Percentiles rank a stretch among this genome's conserved stretches.
These are phyloP conservation scores for Neosilurus hyrtlii DNA, from an alignment of 2,797 vertebrate species.

Conservation along the genomic window DNA sequence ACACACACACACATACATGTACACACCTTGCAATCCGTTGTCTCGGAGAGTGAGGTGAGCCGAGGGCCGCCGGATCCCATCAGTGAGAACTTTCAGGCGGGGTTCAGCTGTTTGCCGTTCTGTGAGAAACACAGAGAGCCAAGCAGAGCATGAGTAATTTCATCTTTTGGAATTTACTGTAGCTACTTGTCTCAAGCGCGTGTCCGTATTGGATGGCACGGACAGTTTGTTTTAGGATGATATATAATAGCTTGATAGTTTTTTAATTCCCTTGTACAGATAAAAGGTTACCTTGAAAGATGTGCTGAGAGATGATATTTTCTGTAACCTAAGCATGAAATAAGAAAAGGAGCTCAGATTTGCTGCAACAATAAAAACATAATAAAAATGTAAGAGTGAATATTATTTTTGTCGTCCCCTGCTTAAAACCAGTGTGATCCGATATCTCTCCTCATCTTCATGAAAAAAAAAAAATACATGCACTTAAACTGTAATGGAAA, in stretches of 20 bases:
- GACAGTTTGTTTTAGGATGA: neutral
- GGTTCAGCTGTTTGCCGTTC: conserved; percentile 71
- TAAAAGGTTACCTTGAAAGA: conserved; percentile 69
- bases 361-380: conserved; percentile 1
- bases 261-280: neutral
- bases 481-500: neutral
- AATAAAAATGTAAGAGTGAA: neutral
- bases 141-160: neutral
- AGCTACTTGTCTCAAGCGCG: neutral
- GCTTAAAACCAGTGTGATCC: neutral
- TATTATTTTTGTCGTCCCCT: neutral
- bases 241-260: neutral
- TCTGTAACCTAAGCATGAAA: conserved; percentile 76
- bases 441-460: neutral
- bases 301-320: conserved; percentile 74
- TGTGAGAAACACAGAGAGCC: conserved; percentile 47
- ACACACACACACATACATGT: conserved; percentile 1
- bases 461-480: neutral
- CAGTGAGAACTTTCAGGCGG: conserved; percentile 65
- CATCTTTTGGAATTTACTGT: neutral
- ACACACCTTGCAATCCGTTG: conserved; percentile 68
- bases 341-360: neutral
- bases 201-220: neutral
- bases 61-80: conserved; percentile 69
- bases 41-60: conserved; percentile 81